Percentiles rank a stretch among this genome's conserved stretches.
Conservation (phyloP, 2,888 invertebrate species). For the Netelia virgata region DNA sequence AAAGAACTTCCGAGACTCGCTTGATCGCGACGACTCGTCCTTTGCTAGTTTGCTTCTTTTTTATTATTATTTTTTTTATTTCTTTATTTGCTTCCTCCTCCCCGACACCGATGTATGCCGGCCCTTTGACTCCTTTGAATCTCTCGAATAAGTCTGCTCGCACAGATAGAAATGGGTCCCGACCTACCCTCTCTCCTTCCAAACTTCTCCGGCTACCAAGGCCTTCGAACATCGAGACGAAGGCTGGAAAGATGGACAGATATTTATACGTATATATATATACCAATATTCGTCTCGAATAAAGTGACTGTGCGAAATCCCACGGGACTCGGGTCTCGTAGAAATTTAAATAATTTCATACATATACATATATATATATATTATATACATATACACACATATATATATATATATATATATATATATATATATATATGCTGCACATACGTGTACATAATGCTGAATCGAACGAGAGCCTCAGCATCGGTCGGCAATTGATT, state of each 20-base stretch:
- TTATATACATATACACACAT: background rate
- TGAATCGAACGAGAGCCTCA: constrained; percentile 32
- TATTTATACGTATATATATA: background rate
- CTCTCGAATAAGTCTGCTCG: constrained; percentile 34
- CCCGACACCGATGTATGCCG: constrained; percentile 28
- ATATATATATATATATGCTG: no score
- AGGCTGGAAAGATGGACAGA: constrained; percentile 12
- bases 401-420: constrained; percentile 2
- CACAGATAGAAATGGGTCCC: constrained; percentile 52
- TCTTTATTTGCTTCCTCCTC: constrained; percentile 11
- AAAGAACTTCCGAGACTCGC: constrained; percentile 59
- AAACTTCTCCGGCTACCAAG: constrained; percentile 5
- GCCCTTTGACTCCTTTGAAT: constrained; percentile 67
- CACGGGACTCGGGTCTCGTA: constrained; percentile 54
- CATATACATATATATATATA: constrained; percentile 4
- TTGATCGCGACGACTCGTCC: constrained; percentile 63
- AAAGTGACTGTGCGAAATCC: constrained; percentile 54
- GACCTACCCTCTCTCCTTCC: constrained; percentile 19
- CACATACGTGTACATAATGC: constrained; percentile 7
- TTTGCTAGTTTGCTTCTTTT: constrained; percentile 49
- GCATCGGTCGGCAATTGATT: constrained; percentile 63
- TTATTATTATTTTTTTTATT: constrained; percentile 22
- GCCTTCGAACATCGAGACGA: constrained; percentile 49
- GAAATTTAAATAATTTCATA: constrained; percentile 65
- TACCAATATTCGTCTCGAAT: constrained; percentile 41